Conservation (phyloP, 2,888 invertebrate species). For the Formica aserva region DNA sequence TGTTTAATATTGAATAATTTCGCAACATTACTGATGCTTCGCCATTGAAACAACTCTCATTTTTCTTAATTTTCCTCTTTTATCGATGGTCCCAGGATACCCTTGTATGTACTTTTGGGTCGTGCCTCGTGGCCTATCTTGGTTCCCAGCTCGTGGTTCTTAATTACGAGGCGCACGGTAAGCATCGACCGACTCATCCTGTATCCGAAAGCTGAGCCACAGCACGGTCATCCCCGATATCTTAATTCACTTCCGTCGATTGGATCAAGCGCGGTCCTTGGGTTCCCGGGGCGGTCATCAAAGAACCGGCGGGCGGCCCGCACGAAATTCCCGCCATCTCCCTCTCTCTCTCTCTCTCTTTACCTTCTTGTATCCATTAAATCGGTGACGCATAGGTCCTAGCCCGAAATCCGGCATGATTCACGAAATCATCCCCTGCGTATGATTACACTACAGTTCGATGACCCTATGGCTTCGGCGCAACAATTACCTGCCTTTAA, state of each 20-base stretch:
- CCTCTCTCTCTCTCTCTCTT: not conserved
- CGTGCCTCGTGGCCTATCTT: conserved; percentile 15
- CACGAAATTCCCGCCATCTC: conserved; percentile 14
- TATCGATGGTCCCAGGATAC: conserved; percentile 5
- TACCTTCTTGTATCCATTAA: conserved; percentile 40
- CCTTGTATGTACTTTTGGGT: conserved; percentile 7
- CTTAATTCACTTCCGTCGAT: conserved; percentile 65
- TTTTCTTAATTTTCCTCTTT: conserved; percentile 28
- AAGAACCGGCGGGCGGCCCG: conserved; percentile 37
- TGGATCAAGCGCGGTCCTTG: conserved; percentile 60
- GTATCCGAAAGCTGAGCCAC: conserved; percentile 46
- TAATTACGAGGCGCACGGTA: conserved; percentile 60
- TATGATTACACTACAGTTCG: conserved; percentile 1
- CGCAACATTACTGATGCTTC: not conserved
- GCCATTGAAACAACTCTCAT: not conserved
- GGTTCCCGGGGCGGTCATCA: conserved; percentile 50
- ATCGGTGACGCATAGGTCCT: conserved; percentile 68
- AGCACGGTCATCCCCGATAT: conserved; percentile 51
- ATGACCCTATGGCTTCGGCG: not conserved
- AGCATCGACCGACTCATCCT: conserved; percentile 58
- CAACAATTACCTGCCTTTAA: conserved; percentile 22
- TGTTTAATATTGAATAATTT: not conserved
- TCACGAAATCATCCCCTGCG: conserved; percentile 62
- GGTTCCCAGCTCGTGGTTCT: conserved; percentile 42
- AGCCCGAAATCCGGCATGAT: conserved; percentile 57